phyloP scores from a whole-genome alignment of 2,797 vertebrate genomes.

The Naso thynnoides region DNA sequence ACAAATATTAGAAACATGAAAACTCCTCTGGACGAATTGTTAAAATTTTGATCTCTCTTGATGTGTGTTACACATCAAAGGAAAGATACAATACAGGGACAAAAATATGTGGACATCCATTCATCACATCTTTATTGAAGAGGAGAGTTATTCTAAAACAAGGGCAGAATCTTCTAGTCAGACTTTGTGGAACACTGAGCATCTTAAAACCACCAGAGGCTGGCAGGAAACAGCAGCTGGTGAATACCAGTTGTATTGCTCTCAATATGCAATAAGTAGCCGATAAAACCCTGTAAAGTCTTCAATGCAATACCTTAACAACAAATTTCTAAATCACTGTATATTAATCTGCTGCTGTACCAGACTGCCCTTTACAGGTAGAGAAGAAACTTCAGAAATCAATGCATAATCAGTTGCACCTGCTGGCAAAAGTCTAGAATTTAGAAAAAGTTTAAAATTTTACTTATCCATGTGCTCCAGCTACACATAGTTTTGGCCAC shows the following conservation, averaged over 20 bases:
- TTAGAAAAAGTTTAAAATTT: too few relatives aligned
- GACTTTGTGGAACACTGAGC: too few relatives aligned
- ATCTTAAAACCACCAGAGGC: not conserved
- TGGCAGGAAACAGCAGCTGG: too few relatives aligned
- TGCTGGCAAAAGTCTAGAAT: too few relatives aligned
- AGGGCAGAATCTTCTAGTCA: too few relatives aligned
- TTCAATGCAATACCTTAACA: not conserved
- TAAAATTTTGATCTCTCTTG: not conserved
- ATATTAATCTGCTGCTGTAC: slow-evolving; percentile 22
- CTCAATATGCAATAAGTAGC: too few relatives aligned
- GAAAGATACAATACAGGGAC: not conserved
- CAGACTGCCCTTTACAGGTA: not conserved
- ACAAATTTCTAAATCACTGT: not conserved
- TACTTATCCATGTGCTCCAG: too few relatives aligned
- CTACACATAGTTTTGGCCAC: too few relatives aligned
- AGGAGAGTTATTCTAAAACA: not conserved
- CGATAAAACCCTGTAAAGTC: not conserved
- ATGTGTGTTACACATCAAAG: not conserved
- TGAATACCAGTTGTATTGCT: not conserved
- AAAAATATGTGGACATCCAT: not conserved
- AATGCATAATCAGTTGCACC: too few relatives aligned
- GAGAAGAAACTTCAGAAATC: too few relatives aligned
- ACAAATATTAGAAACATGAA: not conserved
- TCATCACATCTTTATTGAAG: not conserved
- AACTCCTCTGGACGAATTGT: not conserved